Base-by-base conservation (phyloP, 2,113 vertebrate genomes). In the Alectura lathami region DNA sequence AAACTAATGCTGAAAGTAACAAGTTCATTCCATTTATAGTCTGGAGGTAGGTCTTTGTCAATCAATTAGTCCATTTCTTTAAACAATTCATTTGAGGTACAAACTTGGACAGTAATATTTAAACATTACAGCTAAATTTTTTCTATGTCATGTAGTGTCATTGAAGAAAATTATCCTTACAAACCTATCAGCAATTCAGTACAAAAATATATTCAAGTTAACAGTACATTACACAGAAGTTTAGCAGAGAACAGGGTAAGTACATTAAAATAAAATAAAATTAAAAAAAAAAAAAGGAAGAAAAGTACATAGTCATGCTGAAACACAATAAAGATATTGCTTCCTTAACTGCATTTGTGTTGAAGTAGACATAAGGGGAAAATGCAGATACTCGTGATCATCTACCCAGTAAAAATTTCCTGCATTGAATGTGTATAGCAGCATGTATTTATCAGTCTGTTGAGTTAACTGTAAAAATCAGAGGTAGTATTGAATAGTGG, bases 171-270 rank as follows among this genome's bases (percentile, higher is more conserved):
- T 97, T 97, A 98, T 98, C 97, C 97, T 97, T 98, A 98, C 95
- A 98, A 98, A 98, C 97, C 96, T 98, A 98, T 97, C 97, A 98
- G 97, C 97, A 98, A 98, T 98, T 98, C 98, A 97, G 97, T 98
- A 98, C 98, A 98, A 99, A 98, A 98, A 98, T 98, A 98, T 98
- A 98, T 99, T 99, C 98, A 99, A 99, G 98, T 99, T 99, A 98
- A 98, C 97, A 98, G 97, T 98, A 98, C 97, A 97, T 98, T 98
- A 98, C 97, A 98, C 97, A 98, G 98, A 98, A 97, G 98, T 98
- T 97, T 98, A 98, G 98, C 95, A 97, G 97, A 98, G 96, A 97
- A 97, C 92, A 97, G 98, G 97, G 98, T 96, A 97, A 97, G 97
- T 97, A 97, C 93, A 97, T 96, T 93, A 92, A 98, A 97, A 98